Percentiles rank a stretch among this genome's conserved stretches.
These are phyloP conservation scores for Boulengerochromis microlepis DNA, from an alignment of 2,113 vertebrate species.

Conservation along the genomic window DNA sequence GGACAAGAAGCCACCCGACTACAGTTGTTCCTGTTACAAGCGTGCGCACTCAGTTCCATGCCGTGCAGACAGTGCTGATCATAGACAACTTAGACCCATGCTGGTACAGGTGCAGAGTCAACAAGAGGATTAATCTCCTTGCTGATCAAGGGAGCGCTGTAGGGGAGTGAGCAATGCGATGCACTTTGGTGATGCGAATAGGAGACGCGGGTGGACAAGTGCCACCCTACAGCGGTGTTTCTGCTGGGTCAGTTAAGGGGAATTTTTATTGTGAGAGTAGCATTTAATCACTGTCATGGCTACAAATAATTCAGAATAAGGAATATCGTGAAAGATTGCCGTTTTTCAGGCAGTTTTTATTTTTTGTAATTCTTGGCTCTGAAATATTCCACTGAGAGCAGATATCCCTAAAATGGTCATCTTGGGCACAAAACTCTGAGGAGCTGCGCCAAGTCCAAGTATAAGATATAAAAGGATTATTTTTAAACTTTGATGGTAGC, in stretches of 20 bases:
- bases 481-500: background rate
- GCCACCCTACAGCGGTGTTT: background rate
- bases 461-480: background rate
- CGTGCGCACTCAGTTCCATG: background rate
- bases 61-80: background rate
- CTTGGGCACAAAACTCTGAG: background rate
- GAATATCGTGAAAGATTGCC: background rate
- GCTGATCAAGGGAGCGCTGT: slow-evolving; percentile 31
- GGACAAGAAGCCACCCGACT: background rate
- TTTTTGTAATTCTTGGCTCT: background rate
- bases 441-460: fast-evolving
- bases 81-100: background rate
- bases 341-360: background rate
- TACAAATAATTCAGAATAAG: background rate
- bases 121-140: slow-evolving; percentile 52
- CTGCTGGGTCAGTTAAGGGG: slow-evolving; percentile 1
- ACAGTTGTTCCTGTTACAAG: background rate
- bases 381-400: background rate
- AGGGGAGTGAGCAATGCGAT: background rate
- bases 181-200: background rate
- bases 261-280: background rate
- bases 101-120: slow-evolving; percentile 39
- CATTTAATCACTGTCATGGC: background rate
- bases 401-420: background rate
- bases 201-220: background rate